Evolutionary conservation across 2,797 vertebrate genomes (phyloP), one percentile per base, ranked within the genome.

Genomic region (Sebastes taczanowskii): DNA sequence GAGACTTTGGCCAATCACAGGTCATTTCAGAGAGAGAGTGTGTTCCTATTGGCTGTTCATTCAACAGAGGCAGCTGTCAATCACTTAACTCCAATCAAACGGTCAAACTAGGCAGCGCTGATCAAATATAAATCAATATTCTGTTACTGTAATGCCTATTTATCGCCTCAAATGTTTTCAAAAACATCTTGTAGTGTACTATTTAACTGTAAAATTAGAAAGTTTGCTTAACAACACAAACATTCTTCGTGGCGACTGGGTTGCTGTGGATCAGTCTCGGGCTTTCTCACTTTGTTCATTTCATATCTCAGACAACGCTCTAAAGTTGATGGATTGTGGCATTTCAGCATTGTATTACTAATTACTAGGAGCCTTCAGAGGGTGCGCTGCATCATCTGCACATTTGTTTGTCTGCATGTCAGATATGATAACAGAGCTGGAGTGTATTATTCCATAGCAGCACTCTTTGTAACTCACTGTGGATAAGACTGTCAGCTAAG

Each of bases 371-470:
- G 56, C n/a, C 14, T 34, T 63, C 2, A 1, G 29, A 13, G 34
- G 35, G 42, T 16, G 29, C 46, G 16, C 22, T 70, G 58, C 64
- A 63, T 80, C n/a, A 32, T 78, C 46, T 80, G 27, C n/a, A 74
- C 32, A 71, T 85, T 63, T 85, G 63, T 83, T 65, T 78, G 22
- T 58, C 71, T 74, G 53, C 42, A 30, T 60, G 61, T 83, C 60
- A 74, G 38, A 77, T 52, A 49, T 58, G 72, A 78, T 67, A 77
- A 72, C 67, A 53, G 52, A 61, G 5, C 25, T 64, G 30, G n/a
- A 58, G 61, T 5, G 20, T 62, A 22, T 49, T 49, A 49, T 77
- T 58, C 35, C 53, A 63, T 35, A 13, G 65, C 30, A 66, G 71
- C 27, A 7, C 38, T 74, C 58, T 58, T 49, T 85, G 65, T 49